Conservation (phyloP, 1,140 invertebrate genomes). For the Lepidotrigona ventralis region DNA sequence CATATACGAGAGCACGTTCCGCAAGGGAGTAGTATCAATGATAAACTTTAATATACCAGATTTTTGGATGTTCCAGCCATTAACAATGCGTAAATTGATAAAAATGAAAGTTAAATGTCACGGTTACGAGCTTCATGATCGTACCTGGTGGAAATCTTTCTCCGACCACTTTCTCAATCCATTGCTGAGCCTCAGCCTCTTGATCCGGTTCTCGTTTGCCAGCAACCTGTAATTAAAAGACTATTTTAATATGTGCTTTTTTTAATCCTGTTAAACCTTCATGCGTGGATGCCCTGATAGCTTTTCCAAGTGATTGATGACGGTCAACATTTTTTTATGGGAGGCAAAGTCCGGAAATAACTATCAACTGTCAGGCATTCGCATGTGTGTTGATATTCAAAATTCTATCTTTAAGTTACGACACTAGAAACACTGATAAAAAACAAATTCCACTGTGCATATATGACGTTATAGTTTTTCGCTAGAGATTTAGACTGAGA, state of each 20-base stretch:
- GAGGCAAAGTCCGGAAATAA: not conserved
- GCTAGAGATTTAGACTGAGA: not conserved
- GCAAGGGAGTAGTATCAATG: conserved; percentile 6
- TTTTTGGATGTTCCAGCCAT: not conserved
- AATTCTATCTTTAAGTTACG: not conserved
- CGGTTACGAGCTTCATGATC: not conserved
- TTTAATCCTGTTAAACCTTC: not conserved
- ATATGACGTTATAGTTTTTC: not conserved
- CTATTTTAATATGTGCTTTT: conserved; percentile 24
- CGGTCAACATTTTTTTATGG: not conserved
- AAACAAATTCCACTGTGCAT: not conserved
- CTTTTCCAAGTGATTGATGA: not conserved
- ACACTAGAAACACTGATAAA: not conserved
- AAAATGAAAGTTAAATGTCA: not conserved
- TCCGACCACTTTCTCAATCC: conserved; percentile 93
- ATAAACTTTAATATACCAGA: conserved; percentile 8
- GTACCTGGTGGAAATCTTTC: conserved; percentile 90
- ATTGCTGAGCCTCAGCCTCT: conserved; percentile 93
- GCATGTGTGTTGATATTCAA: not conserved
- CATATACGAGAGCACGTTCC: conserved; percentile 47
- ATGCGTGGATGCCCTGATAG: not conserved
- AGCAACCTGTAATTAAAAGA: conserved; percentile 84
- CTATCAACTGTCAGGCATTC: not conserved
- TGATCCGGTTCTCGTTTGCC: conserved; percentile 93
- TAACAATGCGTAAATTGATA: not conserved